Evolutionary conservation across 2,888 invertebrate genomes (phyloP).

Genomic region (Thyatira batis): DNA sequence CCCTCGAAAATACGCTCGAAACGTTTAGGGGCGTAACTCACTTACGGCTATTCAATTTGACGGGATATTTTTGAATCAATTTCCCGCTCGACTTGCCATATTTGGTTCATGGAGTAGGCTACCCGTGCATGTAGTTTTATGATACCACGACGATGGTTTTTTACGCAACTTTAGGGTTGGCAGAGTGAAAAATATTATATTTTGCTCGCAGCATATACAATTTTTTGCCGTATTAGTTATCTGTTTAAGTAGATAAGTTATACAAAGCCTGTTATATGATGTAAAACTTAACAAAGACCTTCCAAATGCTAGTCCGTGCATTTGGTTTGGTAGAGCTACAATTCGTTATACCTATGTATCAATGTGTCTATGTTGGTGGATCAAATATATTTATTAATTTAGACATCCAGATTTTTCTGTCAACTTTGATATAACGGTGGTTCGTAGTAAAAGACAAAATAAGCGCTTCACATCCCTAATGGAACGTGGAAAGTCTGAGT

Average conservation of each 20-base stretch:
- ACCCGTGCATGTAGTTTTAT: slow-evolving; percentile 56
- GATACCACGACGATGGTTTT: slow-evolving; percentile 33
- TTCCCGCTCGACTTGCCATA: slow-evolving; percentile 46
- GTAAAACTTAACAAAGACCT: too few relatives aligned
- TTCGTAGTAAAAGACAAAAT: too few relatives aligned
- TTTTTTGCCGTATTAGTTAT: background rate
- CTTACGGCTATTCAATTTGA: slow-evolving; percentile 55
- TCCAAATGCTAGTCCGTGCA: too few relatives aligned
- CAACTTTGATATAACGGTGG: too few relatives aligned
- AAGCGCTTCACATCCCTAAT: background rate
- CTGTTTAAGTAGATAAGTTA: background rate
- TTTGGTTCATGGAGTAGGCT: slow-evolving; percentile 44
- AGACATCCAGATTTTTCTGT: too few relatives aligned
- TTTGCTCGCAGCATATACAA: background rate
- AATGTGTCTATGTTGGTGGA: too few relatives aligned
- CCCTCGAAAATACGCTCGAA: slow-evolving; percentile 34
- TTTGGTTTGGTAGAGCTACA: too few relatives aligned
- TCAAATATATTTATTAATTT: too few relatives aligned
- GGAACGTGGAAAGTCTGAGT: background rate
- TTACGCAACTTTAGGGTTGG: slow-evolving; percentile 1
- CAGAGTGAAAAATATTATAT: background rate
- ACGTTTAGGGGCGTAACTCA: slow-evolving; percentile 39
- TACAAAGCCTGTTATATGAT: too few relatives aligned
- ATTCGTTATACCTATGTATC: too few relatives aligned
- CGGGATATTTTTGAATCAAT: slow-evolving; percentile 65